These are phyloP conservation scores for Helicoverpa assulta DNA, from an alignment of 2,888 invertebrate species.

Conservation along the genomic window DNA sequence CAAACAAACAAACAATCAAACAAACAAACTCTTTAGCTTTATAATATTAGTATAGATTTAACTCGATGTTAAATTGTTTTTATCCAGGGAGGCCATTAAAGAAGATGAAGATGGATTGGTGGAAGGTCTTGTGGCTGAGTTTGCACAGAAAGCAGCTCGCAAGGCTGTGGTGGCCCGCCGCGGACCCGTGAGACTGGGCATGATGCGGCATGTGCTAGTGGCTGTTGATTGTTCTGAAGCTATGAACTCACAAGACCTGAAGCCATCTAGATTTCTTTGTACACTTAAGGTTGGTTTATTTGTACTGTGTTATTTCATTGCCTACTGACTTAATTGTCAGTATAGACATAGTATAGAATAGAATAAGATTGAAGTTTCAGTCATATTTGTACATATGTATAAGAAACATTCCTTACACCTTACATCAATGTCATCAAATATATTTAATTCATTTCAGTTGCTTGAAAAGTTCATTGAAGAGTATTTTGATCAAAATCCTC, in stretches of 20 bases:
- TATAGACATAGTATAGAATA: too few species aligned
- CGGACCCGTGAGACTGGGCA: slow-evolving; percentile 96
- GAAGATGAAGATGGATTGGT: slow-evolving; percentile 98
- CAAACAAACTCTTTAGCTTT: too few species aligned
- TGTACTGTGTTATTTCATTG: neutral
- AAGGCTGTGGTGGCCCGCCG: slow-evolving; percentile 93
- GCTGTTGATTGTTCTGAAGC: slow-evolving; percentile 98
- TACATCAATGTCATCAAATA: too few species aligned
- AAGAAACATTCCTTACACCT: too few species aligned
- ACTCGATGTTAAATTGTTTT: slow-evolving; percentile 1
- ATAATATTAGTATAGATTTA: too few species aligned
- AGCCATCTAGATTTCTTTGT: slow-evolving; percentile 97
- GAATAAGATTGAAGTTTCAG: too few species aligned
- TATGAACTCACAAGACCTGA: slow-evolving; percentile 98
- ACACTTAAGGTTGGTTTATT: slow-evolving; percentile 93
- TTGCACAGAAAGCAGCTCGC: slow-evolving; percentile 96
- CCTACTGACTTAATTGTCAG: too few species aligned
- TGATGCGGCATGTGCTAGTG: slow-evolving; percentile 99
- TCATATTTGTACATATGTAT: too few species aligned
- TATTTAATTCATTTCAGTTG: slow-evolving; percentile 89
- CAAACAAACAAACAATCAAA: too few species aligned
- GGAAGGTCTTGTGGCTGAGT: slow-evolving; percentile 97
- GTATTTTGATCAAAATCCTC: slow-evolving; percentile 99
- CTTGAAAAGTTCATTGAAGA: slow-evolving; percentile 98
- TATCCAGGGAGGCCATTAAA: slow-evolving; percentile 96